These are phyloP conservation scores for Apomyelois bistriatella DNA, from an alignment of 2,888 invertebrate genomes.

Conservation along the genomic window DNA sequence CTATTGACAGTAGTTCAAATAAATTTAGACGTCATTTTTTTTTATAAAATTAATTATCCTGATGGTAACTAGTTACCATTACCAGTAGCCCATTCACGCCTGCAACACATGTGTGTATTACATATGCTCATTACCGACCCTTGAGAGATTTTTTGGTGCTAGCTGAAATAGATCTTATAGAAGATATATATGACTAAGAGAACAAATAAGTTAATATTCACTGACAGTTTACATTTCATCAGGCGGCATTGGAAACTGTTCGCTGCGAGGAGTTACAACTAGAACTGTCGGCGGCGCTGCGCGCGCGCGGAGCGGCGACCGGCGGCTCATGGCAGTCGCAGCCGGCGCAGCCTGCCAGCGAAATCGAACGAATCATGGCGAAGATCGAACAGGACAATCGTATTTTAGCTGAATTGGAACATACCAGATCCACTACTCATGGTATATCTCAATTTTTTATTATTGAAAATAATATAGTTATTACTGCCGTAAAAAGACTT, in stretches of 20 bases:
- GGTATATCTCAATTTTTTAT: conserved; percentile 50
- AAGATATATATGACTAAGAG: no score
- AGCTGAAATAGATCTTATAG: no score
- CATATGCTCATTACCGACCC: no score
- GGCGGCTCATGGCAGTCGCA: conserved; percentile 56
- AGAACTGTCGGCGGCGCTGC: conserved; percentile 88
- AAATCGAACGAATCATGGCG: conserved; percentile 96
- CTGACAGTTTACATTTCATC: neutral
- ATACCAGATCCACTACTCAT: conserved; percentile 86
- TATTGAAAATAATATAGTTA: no score
- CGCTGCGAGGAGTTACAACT: conserved; percentile 94
- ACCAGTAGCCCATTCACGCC: no score
- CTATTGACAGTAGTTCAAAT: no score
- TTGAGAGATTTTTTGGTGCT: no score
- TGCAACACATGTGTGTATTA: no score
- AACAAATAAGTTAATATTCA: neutral
- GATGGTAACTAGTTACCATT: no score
- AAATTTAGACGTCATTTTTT: no score
- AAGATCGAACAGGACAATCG: conserved; percentile 95
- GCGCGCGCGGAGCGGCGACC: conserved; percentile 60
- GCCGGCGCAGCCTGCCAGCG: conserved; percentile 81
- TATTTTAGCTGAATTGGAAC: conserved; percentile 94
- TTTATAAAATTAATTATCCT: no score
- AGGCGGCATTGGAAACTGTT: conserved; percentile 84
- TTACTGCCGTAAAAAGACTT: no score